phyloP scores from a whole-genome alignment of 2,888 invertebrate species.

The Acanthosepion pharaonis region DNA sequence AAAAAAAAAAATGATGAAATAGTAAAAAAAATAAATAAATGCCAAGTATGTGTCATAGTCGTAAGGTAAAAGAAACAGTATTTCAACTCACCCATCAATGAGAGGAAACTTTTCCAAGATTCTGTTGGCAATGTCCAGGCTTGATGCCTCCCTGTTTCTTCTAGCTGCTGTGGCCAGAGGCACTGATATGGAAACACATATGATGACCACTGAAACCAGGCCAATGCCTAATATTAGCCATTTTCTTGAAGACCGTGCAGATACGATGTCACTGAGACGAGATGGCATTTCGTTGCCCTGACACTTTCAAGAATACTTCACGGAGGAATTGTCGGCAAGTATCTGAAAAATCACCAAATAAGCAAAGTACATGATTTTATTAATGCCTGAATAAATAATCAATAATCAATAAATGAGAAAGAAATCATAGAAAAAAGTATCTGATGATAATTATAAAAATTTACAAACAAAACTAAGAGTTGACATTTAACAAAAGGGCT shows the following conservation, averaged over 20 bases:
- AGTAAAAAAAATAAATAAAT: too few relatives aligned
- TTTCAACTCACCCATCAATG: slow-evolving; percentile 49
- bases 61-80: neutral
- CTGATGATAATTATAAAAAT: too few relatives aligned
- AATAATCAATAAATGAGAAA: too few relatives aligned
- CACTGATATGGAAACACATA: neutral
- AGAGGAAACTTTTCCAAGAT: slow-evolving; percentile 48
- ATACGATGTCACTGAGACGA: neutral
- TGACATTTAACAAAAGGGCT: too few relatives aligned
- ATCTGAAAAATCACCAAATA: neutral
- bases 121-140: slow-evolving; percentile 45
- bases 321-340: neutral
- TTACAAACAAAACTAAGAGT: too few relatives aligned
- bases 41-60: neutral
- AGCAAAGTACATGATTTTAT: too few relatives aligned
- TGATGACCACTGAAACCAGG: neutral
- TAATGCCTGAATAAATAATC: too few relatives aligned
- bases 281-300: neutral
- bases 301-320: neutral
- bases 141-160: slow-evolving; percentile 13
- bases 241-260: neutral
- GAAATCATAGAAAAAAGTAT: too few relatives aligned
- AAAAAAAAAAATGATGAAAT: too few relatives aligned
- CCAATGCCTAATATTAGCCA: neutral
- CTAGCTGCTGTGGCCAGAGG: neutral